A percentile compares a stretch with the other conserved stretches of the same genome.
These are phyloP conservation scores for Limonius californicus DNA, from an alignment of 1,140 invertebrate species.

Conservation along the genomic window DNA sequence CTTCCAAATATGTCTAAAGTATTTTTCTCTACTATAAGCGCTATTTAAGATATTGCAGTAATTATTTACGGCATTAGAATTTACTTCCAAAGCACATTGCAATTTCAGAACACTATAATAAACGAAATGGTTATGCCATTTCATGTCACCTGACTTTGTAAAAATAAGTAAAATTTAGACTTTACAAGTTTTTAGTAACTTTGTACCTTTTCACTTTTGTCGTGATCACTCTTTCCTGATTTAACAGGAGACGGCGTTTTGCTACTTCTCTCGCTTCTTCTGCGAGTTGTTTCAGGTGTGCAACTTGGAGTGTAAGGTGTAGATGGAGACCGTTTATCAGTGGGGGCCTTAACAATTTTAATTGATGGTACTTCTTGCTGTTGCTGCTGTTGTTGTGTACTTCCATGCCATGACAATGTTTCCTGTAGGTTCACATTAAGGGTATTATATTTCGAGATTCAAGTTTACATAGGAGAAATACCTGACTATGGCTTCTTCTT, in stretches of 20 bases:
- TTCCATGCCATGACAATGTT: constrained; percentile 36
- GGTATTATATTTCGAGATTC: too few relatives aligned
- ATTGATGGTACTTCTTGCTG: constrained; percentile 37
- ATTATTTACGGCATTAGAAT: too few relatives aligned
- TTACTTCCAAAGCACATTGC: too few relatives aligned
- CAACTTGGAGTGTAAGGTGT: neutral
- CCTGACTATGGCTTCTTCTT: constrained; percentile 57
- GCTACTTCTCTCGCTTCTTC: neutral
- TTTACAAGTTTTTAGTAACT: too few relatives aligned
- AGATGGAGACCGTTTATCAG: neutral
- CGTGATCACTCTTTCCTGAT: neutral
- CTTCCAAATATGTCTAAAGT: constrained; percentile 7
- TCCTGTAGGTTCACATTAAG: too few relatives aligned
- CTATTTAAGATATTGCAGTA: too few relatives aligned
- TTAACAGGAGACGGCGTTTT: neutral
- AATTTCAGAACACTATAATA: too few relatives aligned
- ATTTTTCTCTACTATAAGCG: too few relatives aligned
- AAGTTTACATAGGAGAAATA: too few relatives aligned
- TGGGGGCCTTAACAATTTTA: constrained; percentile 32
- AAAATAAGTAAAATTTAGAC: too few relatives aligned
- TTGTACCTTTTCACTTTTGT: constrained; percentile 2
- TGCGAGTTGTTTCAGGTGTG: neutral
- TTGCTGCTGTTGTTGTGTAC: constrained; percentile 12
- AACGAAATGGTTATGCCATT: too few relatives aligned
- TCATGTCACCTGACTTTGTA: too few relatives aligned